Percentiles rank a stretch among this genome's conserved stretches.
Conservation (phyloP, 35 echinoderm and acorn worm species). For the Anneissia japonica region DNA sequence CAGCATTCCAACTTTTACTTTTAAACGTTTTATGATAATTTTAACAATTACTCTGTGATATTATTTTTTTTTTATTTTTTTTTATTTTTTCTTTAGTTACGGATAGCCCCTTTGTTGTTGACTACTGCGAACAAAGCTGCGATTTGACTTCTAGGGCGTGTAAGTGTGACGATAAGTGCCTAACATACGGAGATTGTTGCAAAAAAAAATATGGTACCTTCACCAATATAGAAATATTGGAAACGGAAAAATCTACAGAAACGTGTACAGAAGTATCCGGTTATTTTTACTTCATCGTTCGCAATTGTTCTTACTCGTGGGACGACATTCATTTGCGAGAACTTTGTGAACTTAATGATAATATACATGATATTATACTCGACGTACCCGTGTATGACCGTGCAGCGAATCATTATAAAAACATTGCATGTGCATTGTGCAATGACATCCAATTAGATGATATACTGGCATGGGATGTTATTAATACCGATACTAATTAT, state of each 20-base stretch:
- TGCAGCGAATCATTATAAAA: constrained; percentile 5
- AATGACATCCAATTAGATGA: background rate
- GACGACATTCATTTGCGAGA: background rate
- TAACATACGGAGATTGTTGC: background rate
- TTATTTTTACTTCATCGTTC: background rate
- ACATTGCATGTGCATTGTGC: constrained; percentile 27
- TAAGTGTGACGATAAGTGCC: background rate
- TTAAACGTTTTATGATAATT: too few species aligned
- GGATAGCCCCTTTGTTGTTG: too few species aligned
- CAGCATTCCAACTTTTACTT: too few species aligned
- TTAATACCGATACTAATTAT: background rate
- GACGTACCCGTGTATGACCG: constrained; percentile 22
- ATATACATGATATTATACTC: background rate
- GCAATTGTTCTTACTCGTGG: background rate
- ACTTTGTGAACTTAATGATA: background rate
- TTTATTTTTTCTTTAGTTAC: too few species aligned
- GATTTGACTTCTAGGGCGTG: too few species aligned
- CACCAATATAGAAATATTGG: background rate
- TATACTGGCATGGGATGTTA: background rate
- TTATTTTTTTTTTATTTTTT: too few species aligned
- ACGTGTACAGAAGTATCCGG: background rate
- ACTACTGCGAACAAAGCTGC: too few species aligned
- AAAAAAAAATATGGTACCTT: background rate
- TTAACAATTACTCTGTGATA: too few species aligned
- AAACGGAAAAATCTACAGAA: background rate